Evolutionary conservation across 2,113 vertebrate genomes (phyloP).

Genomic region (Orycteropus afer): DNA sequence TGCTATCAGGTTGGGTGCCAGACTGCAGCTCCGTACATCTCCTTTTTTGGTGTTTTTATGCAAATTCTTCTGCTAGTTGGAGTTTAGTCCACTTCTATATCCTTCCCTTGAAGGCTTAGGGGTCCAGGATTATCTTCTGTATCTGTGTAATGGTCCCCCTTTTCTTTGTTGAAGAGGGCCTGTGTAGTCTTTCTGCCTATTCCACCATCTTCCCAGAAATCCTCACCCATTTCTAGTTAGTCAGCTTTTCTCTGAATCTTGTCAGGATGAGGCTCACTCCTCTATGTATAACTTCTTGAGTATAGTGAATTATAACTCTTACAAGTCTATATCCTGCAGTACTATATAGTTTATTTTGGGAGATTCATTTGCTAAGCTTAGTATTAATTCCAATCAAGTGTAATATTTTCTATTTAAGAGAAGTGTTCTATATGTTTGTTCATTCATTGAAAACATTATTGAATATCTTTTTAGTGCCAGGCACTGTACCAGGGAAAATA

Average conservation of each 20-base stretch:
- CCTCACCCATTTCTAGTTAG: background rate
- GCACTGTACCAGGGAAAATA: background rate
- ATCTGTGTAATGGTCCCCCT: too few relatives aligned
- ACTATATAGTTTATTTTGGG: background rate
- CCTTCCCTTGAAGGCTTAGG: too few relatives aligned
- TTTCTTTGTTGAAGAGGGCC: too few relatives aligned
- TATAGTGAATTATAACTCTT: background rate
- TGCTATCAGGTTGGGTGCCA: too few relatives aligned
- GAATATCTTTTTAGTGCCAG: background rate
- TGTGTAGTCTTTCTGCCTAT: too few relatives aligned
- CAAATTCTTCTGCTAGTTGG: too few relatives aligned
- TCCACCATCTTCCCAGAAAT: too few relatives aligned
- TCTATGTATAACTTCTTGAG: background rate
- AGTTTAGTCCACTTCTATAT: too few relatives aligned
- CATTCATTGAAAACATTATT: constrained; percentile 10
- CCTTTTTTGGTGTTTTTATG: too few relatives aligned
- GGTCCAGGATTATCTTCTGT: too few relatives aligned
- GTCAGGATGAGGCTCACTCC: background rate
- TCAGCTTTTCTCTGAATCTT: background rate
- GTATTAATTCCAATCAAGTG: background rate
- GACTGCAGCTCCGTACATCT: too few relatives aligned
- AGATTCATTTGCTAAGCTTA: background rate
- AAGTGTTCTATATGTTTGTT: background rate
- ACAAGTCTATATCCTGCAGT: background rate
- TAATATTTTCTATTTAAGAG: background rate